Base-by-base conservation (phyloP, 2,113 vertebrate species). In the Paradisaea rubra region DNA sequence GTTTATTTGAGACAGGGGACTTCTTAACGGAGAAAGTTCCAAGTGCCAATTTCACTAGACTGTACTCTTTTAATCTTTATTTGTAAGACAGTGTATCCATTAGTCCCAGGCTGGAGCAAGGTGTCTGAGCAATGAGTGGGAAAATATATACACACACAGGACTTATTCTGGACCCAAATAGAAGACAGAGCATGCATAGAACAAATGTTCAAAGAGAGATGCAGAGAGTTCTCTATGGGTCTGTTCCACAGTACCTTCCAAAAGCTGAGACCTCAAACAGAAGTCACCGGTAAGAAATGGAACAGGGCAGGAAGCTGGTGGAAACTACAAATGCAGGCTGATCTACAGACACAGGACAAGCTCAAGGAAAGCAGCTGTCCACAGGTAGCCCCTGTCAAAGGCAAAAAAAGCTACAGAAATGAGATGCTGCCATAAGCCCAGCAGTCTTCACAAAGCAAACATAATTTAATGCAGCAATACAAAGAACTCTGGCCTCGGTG, bases 371-470 rank as follows among this genome's bases (percentile, higher is more conserved):
- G 56, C 45, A 71, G 60, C 33, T 84, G 49, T 52, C 81, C 82
- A 92, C 82, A 90, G 69, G 73, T 71, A 90, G 77, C 19, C 47
- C 37, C 30, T 73, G 30, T 57, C 53, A 93, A 76, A 91, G 28
- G 49, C 2, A 4, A 74, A 70, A 91, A 89, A 83, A 77, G 64
- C 85, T 86, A 91, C 69, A 84, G 79, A 90, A 88, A 88, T 68
- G 22, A 93, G 61, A 86, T 60, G 72, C 72, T 74, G 82, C 68
- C 82, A 70, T 95, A 94, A 97, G 86, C 88, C 60, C 88, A 88
- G 19, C 39, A 71, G 72, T 83, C 85, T 94, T 93, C 78, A 91
- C 72, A 95, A 81, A 88, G 94, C 86, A 97, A 97, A 96, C 72
- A 93, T 63, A 78, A 91, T 94, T 94, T 95, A 95, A 93, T 74